Percentiles rank a stretch among this genome's conserved stretches.
phyloP scores from a whole-genome alignment of 2,888 invertebrate species.

The Cantharis lateralis region DNA sequence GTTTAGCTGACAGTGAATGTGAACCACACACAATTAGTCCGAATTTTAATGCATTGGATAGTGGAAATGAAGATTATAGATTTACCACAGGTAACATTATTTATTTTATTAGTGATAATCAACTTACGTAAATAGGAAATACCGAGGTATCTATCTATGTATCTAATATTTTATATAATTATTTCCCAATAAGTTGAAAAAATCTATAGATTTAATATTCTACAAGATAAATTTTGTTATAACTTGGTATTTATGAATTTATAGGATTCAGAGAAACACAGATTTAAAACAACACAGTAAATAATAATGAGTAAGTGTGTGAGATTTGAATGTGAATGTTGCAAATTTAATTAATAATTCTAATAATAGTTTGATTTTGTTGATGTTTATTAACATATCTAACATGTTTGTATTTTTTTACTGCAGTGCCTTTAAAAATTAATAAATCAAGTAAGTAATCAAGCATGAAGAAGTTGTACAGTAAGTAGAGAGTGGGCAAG shows the following conservation, averaged over 20 bases:
- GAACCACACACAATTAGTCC: constrained; percentile 67
- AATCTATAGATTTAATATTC: background rate
- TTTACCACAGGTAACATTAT: constrained; percentile 61
- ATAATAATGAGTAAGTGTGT: constrained; percentile 24
- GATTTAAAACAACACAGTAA: constrained; percentile 38
- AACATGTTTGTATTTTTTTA: constrained; percentile 41
- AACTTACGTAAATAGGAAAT: background rate
- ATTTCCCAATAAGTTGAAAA: background rate
- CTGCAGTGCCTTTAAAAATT: constrained; percentile 64
- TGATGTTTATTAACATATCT: constrained; percentile 23
- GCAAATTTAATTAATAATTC: constrained; percentile 3
- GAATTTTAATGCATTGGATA: constrained; percentile 66
- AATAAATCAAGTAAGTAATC: constrained; percentile 60
- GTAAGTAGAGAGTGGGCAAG: background rate
- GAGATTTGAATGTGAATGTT: constrained; percentile 15
- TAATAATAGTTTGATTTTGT: constrained; percentile 3
- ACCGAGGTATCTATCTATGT: background rate
- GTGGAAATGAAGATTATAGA: constrained; percentile 67
- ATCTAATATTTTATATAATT: background rate
- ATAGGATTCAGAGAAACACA: constrained; percentile 49
- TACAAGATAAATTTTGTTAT: background rate
- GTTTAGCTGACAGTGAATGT: constrained; percentile 69
- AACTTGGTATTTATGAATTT: constrained; percentile 26
- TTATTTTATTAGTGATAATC: background rate
- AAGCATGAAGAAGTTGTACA: background rate